Evolutionary conservation across 2,113 vertebrate genomes (phyloP).

Genomic region (Macrotus californicus): DNA sequence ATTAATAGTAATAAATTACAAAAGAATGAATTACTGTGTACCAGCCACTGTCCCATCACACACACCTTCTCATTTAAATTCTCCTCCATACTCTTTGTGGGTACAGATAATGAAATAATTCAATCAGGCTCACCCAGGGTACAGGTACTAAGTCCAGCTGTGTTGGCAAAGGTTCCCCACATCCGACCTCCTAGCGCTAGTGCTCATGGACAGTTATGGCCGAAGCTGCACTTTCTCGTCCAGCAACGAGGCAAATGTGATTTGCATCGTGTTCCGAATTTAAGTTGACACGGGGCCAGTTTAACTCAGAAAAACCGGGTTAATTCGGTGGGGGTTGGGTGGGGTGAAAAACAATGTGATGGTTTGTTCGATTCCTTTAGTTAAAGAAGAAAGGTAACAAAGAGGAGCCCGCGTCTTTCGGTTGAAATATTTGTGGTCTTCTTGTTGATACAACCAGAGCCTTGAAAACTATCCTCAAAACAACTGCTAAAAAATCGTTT

Average conservation of each 20-base stretch:
- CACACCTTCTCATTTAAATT: background rate
- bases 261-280: background rate
- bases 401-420: background rate
- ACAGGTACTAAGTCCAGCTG: background rate
- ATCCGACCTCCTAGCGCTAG: fast-evolving
- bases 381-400: background rate
- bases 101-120: background rate
- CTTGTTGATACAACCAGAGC: background rate
- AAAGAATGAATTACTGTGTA: background rate
- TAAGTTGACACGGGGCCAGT: background rate
- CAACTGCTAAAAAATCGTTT: background rate
- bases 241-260: background rate
- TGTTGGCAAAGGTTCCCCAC: background rate
- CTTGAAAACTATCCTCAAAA: background rate
- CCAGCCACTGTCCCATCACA: background rate
- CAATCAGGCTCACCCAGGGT: fast-evolving
- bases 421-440: background rate
- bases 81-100: background rate
- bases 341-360: background rate
- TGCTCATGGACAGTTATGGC: background rate
- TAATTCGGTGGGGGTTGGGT: background rate
- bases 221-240: background rate
- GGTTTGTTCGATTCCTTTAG: background rate
- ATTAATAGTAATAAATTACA: background rate
- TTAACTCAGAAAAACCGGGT: background rate